phyloP scores from a whole-genome alignment of 2,888 invertebrate species.

The Drosophila parthenogenetica region DNA sequence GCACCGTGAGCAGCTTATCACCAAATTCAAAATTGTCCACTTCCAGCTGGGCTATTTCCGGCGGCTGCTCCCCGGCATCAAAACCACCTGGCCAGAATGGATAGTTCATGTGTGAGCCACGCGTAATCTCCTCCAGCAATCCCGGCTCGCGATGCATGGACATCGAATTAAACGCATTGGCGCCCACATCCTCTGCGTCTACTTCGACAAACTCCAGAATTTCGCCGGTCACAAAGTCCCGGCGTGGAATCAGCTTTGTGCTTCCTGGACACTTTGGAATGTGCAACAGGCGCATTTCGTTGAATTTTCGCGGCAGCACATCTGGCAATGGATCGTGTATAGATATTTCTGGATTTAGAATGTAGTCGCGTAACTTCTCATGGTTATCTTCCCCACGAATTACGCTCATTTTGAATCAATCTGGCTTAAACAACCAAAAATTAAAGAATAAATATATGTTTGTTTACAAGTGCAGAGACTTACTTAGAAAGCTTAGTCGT shows the following conservation, averaged over 20 bases:
- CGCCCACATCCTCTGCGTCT: constrained; percentile 87
- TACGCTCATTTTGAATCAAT: constrained; percentile 39
- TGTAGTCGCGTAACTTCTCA: constrained; percentile 77
- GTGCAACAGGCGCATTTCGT: constrained; percentile 77
- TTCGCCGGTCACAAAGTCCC: constrained; percentile 91
- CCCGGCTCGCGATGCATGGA: constrained; percentile 93
- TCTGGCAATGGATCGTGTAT: constrained; percentile 83
- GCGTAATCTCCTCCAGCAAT: constrained; percentile 88
- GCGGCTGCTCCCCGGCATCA: constrained; percentile 85
- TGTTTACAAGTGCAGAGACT: background rate
- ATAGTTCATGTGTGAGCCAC: constrained; percentile 92
- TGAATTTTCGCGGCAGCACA: constrained; percentile 77
- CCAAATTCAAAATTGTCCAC: constrained; percentile 85
- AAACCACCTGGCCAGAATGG: constrained; percentile 96
- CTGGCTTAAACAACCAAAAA: background rate
- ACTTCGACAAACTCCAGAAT: constrained; percentile 90
- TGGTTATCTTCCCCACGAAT: constrained; percentile 58
- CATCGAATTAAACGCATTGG: constrained; percentile 90
- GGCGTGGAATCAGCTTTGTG: constrained; percentile 83
- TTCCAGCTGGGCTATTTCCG: constrained; percentile 85
- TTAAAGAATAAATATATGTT: background rate
- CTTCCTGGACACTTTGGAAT: constrained; percentile 78
- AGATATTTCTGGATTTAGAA: constrained; percentile 81
- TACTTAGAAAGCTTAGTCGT: too few relatives aligned
- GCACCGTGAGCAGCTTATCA: constrained; percentile 85